A percentile compares a stretch with the other conserved stretches of the same genome.
These are phyloP conservation scores for Drosophila nigrodunni DNA, from an alignment of 1,140 invertebrate genomes.

Conservation along the genomic window DNA sequence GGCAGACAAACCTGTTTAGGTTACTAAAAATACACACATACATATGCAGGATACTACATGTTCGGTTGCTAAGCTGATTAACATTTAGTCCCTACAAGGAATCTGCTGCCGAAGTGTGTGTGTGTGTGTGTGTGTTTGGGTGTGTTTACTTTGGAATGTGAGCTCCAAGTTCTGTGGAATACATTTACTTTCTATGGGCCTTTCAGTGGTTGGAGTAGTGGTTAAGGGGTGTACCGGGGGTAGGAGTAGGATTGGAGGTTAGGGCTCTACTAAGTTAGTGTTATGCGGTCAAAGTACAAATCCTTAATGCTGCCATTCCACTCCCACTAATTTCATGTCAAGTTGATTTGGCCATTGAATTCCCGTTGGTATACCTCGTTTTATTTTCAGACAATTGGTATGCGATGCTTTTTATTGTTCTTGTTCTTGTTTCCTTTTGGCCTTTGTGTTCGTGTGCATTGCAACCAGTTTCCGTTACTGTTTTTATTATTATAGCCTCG, in stretches of 20 bases:
- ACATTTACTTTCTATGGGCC: constrained; percentile 49
- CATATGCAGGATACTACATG: constrained; percentile 35
- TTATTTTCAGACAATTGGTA: constrained; percentile 65
- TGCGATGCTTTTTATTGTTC: constrained; percentile 59
- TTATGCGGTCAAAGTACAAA: constrained; percentile 31
- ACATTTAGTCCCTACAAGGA: constrained; percentile 56
- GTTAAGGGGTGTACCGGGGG: constrained; percentile 19
- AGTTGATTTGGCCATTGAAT: constrained; percentile 57
- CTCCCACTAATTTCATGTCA: constrained; percentile 69
- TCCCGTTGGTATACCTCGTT: constrained; percentile 28
- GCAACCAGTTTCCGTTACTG: constrained; percentile 69
- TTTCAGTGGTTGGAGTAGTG: constrained; percentile 21
- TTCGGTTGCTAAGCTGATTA: constrained; percentile 65
- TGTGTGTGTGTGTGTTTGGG: constrained; percentile 33
- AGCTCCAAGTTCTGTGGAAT: constrained; percentile 17
- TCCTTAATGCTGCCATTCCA: constrained; percentile 51
- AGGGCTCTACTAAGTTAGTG: constrained; percentile 7
- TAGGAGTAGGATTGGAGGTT: too few species aligned
- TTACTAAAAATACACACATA: constrained; percentile 41
- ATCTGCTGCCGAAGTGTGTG: constrained; percentile 13
- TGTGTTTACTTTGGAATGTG: constrained; percentile 35
- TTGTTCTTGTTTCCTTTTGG: constrained; percentile 21
- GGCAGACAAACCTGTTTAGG: constrained; percentile 32
- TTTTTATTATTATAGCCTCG: constrained; percentile 78
- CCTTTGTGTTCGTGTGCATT: constrained; percentile 59